Conservation (phyloP, 2,888 invertebrate species). For the Polymixis lichenea region DNA sequence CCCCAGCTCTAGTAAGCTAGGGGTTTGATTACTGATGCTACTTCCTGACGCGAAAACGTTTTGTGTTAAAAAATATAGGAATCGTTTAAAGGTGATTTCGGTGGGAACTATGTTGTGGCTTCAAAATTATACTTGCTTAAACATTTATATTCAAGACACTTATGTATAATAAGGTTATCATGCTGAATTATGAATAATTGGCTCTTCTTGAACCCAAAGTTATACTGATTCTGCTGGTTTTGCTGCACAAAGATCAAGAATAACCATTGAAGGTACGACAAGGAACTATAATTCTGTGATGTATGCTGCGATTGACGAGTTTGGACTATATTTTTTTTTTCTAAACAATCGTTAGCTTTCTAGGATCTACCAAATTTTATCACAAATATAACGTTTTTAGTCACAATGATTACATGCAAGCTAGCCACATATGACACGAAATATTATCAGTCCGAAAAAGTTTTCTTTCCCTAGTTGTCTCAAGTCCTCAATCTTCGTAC, state of each 20-base stretch:
- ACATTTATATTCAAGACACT: neutral
- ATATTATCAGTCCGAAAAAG: neutral
- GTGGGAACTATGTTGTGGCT: neutral
- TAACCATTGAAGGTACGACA: neutral
- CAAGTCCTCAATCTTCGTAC: slow-evolving; percentile 57
- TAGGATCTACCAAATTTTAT: too few species aligned
- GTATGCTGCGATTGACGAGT: too few species aligned
- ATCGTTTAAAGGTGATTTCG: neutral
- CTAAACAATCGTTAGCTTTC: too few species aligned
- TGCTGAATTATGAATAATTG: neutral
- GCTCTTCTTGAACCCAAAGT: neutral
- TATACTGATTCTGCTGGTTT: neutral
- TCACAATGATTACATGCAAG: neutral
- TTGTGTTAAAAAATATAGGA: neutral
- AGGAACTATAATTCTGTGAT: too few species aligned
- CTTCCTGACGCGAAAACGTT: slow-evolving; percentile 29
- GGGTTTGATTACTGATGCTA: slow-evolving; percentile 54
- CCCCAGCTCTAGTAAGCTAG: slow-evolving; percentile 73
- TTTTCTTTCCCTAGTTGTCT: neutral
- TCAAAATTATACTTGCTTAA: neutral
- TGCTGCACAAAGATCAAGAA: neutral
- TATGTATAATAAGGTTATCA: neutral
- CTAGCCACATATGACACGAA: neutral
- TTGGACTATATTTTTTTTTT: too few species aligned
- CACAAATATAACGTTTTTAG: too few species aligned